Percentiles rank a stretch among this genome's conserved stretches.
These are phyloP conservation scores for Hirtodrosophila duncani DNA, from an alignment of 2,888 invertebrate genomes.

Conservation along the genomic window DNA sequence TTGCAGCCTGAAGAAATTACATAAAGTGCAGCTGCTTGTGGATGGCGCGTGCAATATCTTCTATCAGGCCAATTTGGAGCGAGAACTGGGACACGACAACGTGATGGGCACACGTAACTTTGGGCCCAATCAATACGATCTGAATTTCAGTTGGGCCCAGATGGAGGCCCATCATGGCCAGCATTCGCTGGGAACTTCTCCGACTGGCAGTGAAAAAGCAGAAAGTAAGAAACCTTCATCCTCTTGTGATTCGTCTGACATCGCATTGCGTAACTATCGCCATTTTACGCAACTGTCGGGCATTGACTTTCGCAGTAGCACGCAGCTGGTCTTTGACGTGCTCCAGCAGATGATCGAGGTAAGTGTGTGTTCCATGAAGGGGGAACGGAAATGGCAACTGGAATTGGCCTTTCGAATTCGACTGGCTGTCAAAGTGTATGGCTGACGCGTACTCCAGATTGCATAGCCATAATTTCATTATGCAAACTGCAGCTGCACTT, in stretches of 20 bases:
- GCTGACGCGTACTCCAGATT: constrained; percentile 12
- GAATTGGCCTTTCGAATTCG: no score
- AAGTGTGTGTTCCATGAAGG: constrained; percentile 58
- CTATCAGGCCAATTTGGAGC: constrained; percentile 82
- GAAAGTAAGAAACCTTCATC: constrained; percentile 26
- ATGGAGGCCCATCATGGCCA: constrained; percentile 69
- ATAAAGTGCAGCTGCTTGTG: constrained; percentile 76
- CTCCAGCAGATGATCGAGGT: constrained; percentile 85
- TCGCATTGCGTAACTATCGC: constrained; percentile 72
- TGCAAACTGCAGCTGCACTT: constrained; percentile 5
- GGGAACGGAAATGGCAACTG: constrained; percentile 1
- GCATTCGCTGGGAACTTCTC: constrained; percentile 1
- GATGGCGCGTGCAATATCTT: constrained; percentile 80
- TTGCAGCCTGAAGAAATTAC: constrained; percentile 77
- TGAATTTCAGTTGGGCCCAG: constrained; percentile 78
- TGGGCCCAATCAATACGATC: constrained; percentile 77
- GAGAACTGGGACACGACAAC: constrained; percentile 74
- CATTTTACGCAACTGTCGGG: constrained; percentile 80
- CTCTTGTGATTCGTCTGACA: constrained; percentile 53
- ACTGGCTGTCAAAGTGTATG: constrained; percentile 11
- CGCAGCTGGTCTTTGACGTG: constrained; percentile 94
- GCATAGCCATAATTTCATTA: constrained; percentile 41
- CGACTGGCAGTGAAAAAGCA: constrained; percentile 11
- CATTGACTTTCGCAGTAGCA: constrained; percentile 93
- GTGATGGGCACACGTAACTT: constrained; percentile 77